Conservation (phyloP, 2,888 invertebrate genomes). For the Xanthostigma xanthostigma region DNA sequence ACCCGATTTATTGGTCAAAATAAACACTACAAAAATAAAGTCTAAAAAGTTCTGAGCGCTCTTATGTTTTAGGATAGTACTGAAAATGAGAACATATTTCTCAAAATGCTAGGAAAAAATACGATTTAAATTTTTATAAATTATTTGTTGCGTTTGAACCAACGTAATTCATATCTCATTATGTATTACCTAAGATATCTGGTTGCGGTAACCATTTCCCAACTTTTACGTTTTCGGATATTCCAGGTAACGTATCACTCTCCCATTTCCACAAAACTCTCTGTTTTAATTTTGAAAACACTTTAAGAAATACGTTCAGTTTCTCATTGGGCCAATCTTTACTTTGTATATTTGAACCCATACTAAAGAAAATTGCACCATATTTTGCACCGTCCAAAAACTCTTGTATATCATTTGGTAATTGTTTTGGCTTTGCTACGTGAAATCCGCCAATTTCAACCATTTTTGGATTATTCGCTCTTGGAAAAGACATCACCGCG, state of each 20-base stretch:
- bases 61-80: too few relatives aligned
- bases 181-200: constrained; percentile 4
- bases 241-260: constrained; percentile 4
- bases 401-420: constrained; percentile 9
- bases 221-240: constrained; percentile 8
- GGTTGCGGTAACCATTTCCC: constrained; percentile 9
- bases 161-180: too few relatives aligned
- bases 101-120: too few relatives aligned
- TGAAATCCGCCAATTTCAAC: constrained; percentile 17
- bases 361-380: constrained; percentile 8
- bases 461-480: constrained; percentile 15
- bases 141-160: too few relatives aligned
- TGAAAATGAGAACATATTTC: too few relatives aligned
- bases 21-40: too few relatives aligned
- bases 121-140: too few relatives aligned
- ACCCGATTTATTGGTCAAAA: too few relatives aligned
- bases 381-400: constrained; percentile 6
- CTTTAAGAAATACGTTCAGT: constrained; percentile 8
- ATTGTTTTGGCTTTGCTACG: constrained; percentile 7
- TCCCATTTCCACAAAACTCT: constrained; percentile 12
- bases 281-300: constrained; percentile 9
- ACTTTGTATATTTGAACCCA: constrained; percentile 5
- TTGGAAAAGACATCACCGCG: constrained; percentile 11
- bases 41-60: too few relatives aligned
- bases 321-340: constrained; percentile 6